Evolutionary conservation across 2,888 invertebrate species (phyloP), one percentile per base, ranked within the genome.

Genomic region (Ecliptopera silaceata): DNA sequence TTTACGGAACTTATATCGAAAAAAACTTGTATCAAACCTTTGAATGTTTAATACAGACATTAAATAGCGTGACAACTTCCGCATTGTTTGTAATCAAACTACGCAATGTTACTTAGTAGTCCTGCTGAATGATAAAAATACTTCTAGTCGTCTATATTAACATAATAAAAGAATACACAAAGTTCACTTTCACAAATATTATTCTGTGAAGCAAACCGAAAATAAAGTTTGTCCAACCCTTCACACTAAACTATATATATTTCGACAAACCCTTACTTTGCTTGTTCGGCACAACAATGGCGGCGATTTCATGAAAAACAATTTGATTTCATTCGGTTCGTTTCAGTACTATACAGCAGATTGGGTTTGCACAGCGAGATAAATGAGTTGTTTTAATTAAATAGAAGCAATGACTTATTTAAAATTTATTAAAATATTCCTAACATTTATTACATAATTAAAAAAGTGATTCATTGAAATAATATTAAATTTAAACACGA

Each of bases 251-350:
- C 49, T 58, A 42, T 49, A 53, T 52, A 51, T 56, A 56, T 53
- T 49, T 45, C 18, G 22, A 3, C 13, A 49, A 53, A 41, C 53
- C 48, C 57, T 48, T 48, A 45, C 41, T 58, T 48, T 12, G 29
- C 41, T 39, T 13, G 51, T 45, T 52, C 12, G 10, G 5, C 39
- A 41, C 44, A 45, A 58, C 53, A 53, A 54, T 58, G 41, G 58
- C 44, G 50, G 46, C 56, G 39, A 48, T 48, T 53, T 41, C 44
- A 48, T 49, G 52, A 48, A 58, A 56, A 50, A 59, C 59, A 59
- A 50, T 54, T 59, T 41, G 46, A 42, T 59, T 54, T 38, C 46
- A 38, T 42, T 36, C 42, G 42, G 31, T 46, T 46, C 10, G 54
- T 58, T 52, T 18, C 29, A 31, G 41, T 29, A 34, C 46, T 32